Conservation (phyloP, 1,140 invertebrate species). For the Drosophila saltans region DNA sequence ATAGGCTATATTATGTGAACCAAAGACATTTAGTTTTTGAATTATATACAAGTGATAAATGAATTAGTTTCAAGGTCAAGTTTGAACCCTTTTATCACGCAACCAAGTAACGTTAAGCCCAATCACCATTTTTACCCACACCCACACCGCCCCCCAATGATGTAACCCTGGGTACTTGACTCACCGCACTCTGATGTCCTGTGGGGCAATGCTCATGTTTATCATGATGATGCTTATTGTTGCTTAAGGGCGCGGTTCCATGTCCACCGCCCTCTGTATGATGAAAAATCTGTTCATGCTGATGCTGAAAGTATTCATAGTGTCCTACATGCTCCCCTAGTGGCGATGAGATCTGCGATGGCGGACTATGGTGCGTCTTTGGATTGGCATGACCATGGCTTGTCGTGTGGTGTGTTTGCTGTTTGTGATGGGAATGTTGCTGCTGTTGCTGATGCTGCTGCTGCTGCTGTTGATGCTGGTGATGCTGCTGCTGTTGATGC, state of each 20-base stretch:
- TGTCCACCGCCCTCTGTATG: conserved; percentile 35
- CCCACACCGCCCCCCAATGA: conserved; percentile 39
- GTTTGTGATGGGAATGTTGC: conserved; percentile 41
- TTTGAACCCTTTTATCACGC: background rate
- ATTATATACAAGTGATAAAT: background rate
- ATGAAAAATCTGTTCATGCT: conserved; percentile 62
- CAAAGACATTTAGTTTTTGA: background rate
- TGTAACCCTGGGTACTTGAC: conserved; percentile 48
- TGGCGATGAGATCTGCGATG: conserved; percentile 57
- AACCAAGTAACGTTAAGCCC: background rate
- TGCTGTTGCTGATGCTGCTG: conserved; percentile 34
- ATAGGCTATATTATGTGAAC: too few relatives aligned
- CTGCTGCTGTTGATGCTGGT: conserved; percentile 33
- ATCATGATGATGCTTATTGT: conserved; percentile 59
- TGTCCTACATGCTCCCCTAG: conserved; percentile 59
- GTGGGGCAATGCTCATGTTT: conserved; percentile 80
- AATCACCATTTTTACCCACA: background rate
- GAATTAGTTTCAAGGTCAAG: background rate
- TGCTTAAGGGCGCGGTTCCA: conserved; percentile 26
- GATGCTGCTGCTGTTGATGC: conserved; percentile 27
- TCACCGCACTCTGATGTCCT: conserved; percentile 79
- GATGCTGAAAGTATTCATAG: conserved; percentile 69
- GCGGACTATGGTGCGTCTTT: conserved; percentile 66
- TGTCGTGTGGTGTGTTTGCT: conserved; percentile 42
- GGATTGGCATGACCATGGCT: conserved; percentile 24